A percentile compares a stretch with the other conserved stretches of the same genome.
These are phyloP conservation scores for Falco columbarius DNA, from an alignment of 2,797 vertebrate species.

Conservation along the genomic window DNA sequence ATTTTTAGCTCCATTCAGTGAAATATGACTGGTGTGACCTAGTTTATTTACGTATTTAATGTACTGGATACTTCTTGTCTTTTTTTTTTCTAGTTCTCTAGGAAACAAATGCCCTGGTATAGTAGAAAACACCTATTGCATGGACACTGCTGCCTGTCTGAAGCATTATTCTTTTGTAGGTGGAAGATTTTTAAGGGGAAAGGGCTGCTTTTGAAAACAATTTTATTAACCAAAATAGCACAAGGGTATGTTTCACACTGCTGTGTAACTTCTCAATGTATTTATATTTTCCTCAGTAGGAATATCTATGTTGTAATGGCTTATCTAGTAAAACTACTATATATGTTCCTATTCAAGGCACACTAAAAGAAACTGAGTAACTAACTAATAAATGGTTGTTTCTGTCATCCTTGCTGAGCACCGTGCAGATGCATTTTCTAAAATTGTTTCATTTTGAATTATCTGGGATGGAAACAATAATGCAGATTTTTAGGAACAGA, in stretches of 20 bases:
- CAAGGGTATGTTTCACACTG: neutral
- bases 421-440: neutral
- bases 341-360: neutral
- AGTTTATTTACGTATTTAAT: constrained; percentile 72
- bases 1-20: constrained; percentile 30
- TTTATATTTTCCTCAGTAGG: neutral
- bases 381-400: neutral
- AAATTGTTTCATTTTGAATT: neutral
- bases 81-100: constrained; percentile 57
- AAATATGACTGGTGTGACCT: constrained; percentile 65
- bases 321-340: neutral
- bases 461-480: neutral
- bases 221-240: constrained; percentile 26
- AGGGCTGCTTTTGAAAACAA: constrained; percentile 31
- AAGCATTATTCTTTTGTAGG: constrained; percentile 43
- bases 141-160: constrained; percentile 15
- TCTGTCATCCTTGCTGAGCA: neutral
- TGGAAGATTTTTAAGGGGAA: constrained; percentile 19
- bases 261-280: neutral
- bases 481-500: neutral
- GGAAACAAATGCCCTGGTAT: constrained; percentile 59
- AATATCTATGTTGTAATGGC: neutral
- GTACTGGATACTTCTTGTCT: constrained; percentile 45
- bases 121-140: constrained; percentile 34
- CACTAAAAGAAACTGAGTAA: neutral